Percentiles rank a stretch among this genome's conserved stretches.
phyloP scores from a whole-genome alignment of 2,113 vertebrate species.

The Stigmatopora nigra region DNA sequence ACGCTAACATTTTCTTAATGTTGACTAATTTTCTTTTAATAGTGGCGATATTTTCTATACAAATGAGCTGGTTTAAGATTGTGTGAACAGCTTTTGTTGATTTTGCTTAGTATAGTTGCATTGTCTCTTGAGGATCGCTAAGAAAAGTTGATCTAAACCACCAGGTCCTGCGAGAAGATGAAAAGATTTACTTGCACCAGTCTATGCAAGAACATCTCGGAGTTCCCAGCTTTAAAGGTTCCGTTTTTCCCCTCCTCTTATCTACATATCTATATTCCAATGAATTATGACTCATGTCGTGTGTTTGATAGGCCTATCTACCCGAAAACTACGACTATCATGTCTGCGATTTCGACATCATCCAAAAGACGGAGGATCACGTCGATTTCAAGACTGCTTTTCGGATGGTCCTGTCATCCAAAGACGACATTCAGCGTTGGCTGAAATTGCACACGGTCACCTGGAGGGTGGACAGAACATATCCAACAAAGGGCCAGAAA shows the following conservation, averaged over 20 bases:
- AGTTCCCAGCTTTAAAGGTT: not conserved
- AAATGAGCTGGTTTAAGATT: too few species aligned
- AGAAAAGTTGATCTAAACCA: too few species aligned
- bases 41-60: too few species aligned
- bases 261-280: not conserved
- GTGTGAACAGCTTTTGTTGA: too few species aligned
- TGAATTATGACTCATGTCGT: not conserved
- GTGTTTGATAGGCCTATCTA: not conserved
- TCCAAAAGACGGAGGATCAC: not conserved
- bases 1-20: not conserved
- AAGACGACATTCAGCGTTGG: not conserved
- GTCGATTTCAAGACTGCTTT: not conserved
- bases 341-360: not conserved
- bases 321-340: not conserved
- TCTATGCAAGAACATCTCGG: not conserved
- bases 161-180: not conserved
- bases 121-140: too few species aligned
- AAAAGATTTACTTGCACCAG: not conserved
- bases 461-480: conserved; percentile 3
- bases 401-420: not conserved
- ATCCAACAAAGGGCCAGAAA: not conserved
- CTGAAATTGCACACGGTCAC: not conserved
- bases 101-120: too few species aligned
- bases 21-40: not conserved
- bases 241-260: not conserved